Percentiles rank a stretch among this genome's conserved stretches.
These are phyloP conservation scores for Drosophila anomelani DNA, from an alignment of 2,888 invertebrate species.

Conservation along the genomic window DNA sequence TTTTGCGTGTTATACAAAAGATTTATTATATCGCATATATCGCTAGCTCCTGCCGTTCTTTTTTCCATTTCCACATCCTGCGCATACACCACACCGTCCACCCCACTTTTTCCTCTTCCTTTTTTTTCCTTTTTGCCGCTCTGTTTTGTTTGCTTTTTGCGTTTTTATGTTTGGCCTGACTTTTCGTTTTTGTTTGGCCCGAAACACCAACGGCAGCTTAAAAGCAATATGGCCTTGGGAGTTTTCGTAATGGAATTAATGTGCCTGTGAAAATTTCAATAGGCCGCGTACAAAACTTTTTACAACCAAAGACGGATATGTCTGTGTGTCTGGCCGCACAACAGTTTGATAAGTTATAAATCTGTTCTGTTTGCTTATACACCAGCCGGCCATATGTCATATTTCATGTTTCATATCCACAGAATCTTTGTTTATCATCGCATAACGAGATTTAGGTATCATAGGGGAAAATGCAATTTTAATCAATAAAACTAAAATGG, in stretches of 20 bases:
- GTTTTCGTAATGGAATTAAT: conserved; percentile 68
- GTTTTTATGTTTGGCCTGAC: conserved; percentile 55
- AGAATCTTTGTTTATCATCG: not conserved
- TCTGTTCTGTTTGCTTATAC: conserved; percentile 30
- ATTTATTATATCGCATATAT: conserved; percentile 75
- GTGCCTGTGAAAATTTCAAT: conserved; percentile 68
- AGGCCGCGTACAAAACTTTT: conserved; percentile 51
- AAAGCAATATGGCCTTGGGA: conserved; percentile 64
- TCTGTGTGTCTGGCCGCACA: conserved; percentile 47
- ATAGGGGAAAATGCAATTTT: not conserved
- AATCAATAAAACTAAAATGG: not conserved
- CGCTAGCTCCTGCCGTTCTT: conserved; percentile 57
- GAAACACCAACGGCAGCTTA: conserved; percentile 28
- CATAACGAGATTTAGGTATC: conserved; percentile 1
- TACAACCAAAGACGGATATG: conserved; percentile 29
- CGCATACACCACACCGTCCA: conserved; percentile 16
- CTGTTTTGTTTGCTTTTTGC: conserved; percentile 61
- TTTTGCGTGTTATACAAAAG: conserved; percentile 77
- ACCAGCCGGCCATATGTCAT: conserved; percentile 32
- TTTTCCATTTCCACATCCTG: conserved; percentile 45
- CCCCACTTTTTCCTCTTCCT: conserved; percentile 12
- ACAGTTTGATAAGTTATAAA: conserved; percentile 63
- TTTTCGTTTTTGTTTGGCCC: conserved; percentile 53
- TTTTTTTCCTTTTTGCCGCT: conserved; percentile 3
- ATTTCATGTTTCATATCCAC: conserved; percentile 22